Evolutionary conservation across 2,113 vertebrate species (phyloP).

Genomic region (Pelvicachromis taeniatus): DNA sequence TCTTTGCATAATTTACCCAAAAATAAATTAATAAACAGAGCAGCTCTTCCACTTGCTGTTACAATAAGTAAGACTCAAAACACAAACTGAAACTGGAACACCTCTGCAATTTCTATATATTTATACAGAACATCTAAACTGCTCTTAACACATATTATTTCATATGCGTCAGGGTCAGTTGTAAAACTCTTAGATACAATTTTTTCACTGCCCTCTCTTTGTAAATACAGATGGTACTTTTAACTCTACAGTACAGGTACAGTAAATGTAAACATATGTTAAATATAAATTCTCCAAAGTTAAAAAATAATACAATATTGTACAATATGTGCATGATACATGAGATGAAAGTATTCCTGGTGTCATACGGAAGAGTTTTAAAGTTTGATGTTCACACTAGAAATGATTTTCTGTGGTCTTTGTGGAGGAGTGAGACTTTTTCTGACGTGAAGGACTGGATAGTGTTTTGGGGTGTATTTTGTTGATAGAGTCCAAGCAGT

Average conservation of each 20-base stretch:
- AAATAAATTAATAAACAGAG: background rate
- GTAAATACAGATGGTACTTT: rapidly evolving
- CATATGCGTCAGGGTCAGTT: background rate
- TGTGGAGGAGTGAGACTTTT: background rate
- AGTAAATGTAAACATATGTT: background rate
- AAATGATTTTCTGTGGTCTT: background rate
- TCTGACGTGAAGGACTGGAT: background rate
- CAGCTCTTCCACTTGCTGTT: background rate
- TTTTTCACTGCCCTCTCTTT: background rate
- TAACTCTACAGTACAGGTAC: background rate
- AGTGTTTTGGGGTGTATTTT: background rate
- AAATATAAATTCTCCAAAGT: background rate
- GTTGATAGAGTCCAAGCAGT: background rate
- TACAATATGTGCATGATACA: background rate
- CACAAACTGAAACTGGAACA: background rate
- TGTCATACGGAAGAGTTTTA: background rate
- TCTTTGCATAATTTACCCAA: background rate
- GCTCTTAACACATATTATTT: background rate
- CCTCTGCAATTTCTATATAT: background rate
- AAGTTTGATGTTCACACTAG: background rate
- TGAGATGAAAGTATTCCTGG: background rate
- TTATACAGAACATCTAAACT: background rate
- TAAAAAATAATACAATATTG: background rate
- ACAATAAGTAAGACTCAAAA: background rate
- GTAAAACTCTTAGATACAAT: background rate